phyloP scores from a whole-genome alignment of 2,888 invertebrate species.

The Scaptomyza cyrtandrae region DNA sequence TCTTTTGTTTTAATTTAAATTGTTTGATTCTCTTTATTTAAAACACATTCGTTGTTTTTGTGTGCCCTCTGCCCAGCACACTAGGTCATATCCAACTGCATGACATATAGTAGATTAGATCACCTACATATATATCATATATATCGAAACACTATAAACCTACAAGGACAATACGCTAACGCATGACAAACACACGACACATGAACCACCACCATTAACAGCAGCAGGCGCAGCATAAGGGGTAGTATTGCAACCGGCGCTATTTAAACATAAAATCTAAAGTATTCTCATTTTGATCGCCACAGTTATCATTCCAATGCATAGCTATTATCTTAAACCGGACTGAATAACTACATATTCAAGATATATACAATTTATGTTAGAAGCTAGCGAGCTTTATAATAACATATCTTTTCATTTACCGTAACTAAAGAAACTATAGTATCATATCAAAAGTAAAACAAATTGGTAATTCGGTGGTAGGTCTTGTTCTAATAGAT shows the following conservation, averaged over 20 bases:
- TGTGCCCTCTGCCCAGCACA: slow-evolving; percentile 53
- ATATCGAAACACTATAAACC: slow-evolving; percentile 3
- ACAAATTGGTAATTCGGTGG: neutral
- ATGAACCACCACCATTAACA: neutral
- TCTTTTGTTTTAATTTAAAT: slow-evolving; percentile 9
- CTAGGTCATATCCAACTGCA: slow-evolving; percentile 49
- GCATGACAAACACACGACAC: slow-evolving; percentile 34
- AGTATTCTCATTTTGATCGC: neutral
- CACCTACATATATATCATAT: slow-evolving; percentile 6
- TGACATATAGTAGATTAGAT: slow-evolving; percentile 27
- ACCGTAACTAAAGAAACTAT: neutral
- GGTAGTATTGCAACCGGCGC: slow-evolving; percentile 37
- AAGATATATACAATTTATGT: neutral
- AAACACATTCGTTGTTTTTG: slow-evolving; percentile 22
- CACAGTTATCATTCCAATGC: slow-evolving; percentile 1
- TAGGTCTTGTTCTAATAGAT: neutral
- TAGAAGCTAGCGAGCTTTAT: neutral
- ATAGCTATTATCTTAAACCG: neutral
- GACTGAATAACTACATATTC: neutral
- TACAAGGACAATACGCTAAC: slow-evolving; percentile 46
- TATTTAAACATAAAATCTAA: neutral
- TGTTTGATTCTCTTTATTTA: slow-evolving; percentile 9
- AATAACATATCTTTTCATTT: neutral
- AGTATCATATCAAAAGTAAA: neutral
- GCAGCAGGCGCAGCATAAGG: slow-evolving; percentile 26